Percentiles rank a stretch among this genome's conserved stretches.
phyloP scores from a whole-genome alignment of 2,113 vertebrate species.

The Talpa occidentalis region DNA sequence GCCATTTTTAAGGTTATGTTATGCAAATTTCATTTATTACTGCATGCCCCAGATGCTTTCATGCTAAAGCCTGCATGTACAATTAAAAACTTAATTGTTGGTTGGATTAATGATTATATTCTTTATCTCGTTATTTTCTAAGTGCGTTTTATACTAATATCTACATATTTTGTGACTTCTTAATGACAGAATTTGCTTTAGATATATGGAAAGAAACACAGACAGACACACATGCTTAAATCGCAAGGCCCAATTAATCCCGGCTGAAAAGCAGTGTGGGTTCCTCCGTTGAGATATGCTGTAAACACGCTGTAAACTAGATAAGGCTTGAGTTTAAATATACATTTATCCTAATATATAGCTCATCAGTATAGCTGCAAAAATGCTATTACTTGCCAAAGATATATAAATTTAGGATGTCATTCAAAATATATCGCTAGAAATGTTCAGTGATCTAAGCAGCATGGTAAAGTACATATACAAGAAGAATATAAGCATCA shows the following conservation, averaged over 20 bases:
- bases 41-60: slow-evolving; percentile 20
- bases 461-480: background rate
- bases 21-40: slow-evolving; percentile 62
- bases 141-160: slow-evolving; percentile 58
- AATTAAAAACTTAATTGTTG: slow-evolving; percentile 68
- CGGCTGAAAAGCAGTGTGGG: background rate
- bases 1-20: slow-evolving; percentile 57
- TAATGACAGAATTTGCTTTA: slow-evolving; percentile 59
- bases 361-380: background rate
- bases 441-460: background rate
- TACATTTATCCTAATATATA: slow-evolving; percentile 39
- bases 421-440: slow-evolving; percentile 47
- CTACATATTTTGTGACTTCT: slow-evolving; percentile 66
- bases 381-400: slow-evolving; percentile 35
- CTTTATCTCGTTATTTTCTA: slow-evolving; percentile 70
- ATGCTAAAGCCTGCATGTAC: slow-evolving; percentile 30
- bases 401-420: slow-evolving; percentile 33
- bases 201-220: slow-evolving; percentile 39
- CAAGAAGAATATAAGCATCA: background rate
- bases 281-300: background rate
- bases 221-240: background rate
- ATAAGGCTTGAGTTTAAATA: slow-evolving; percentile 58
- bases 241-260: slow-evolving; percentile 49
- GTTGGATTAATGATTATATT: slow-evolving; percentile 66
- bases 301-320: slow-evolving; percentile 20